Percentiles rank a stretch among this genome's conserved stretches.
phyloP scores from a whole-genome alignment of 2,113 vertebrate species.

The Brachypodius melanocephalos region DNA sequence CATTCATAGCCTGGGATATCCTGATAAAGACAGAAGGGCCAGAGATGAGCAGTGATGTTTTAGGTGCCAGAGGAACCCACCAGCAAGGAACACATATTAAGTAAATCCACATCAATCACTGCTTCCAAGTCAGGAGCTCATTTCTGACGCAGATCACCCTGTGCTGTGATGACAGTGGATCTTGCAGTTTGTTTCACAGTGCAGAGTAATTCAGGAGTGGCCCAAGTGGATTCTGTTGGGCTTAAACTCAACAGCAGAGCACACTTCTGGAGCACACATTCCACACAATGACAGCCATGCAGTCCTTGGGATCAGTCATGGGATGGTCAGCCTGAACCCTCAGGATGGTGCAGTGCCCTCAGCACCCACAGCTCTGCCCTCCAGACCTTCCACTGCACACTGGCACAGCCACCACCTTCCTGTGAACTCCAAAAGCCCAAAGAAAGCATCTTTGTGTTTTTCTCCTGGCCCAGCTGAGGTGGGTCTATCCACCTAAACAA shows the following conservation, averaged over 20 bases:
- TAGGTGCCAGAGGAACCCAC: not conserved
- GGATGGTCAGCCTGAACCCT: not conserved
- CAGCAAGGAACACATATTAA: not conserved
- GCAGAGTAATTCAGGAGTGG: not conserved
- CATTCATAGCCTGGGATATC: accelerated
- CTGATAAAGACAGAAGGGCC: not conserved
- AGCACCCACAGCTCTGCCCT: not conserved
- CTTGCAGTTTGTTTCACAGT: not conserved
- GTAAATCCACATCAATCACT: not conserved
- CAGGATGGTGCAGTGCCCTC: not conserved
- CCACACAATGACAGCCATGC: not conserved
- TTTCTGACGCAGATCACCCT: not conserved
- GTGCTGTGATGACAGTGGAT: not conserved
- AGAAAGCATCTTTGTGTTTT: not conserved
- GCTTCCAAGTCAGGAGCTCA: not conserved
- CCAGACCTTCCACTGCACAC: not conserved
- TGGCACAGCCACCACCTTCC: not conserved
- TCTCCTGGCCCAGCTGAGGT: not conserved
- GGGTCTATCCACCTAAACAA: not conserved
- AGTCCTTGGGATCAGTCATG: not conserved
- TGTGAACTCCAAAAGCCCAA: not conserved
- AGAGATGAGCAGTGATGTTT: not conserved
- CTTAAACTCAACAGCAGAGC: not conserved
- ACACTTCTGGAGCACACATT: not conserved
- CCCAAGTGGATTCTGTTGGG: not conserved